phyloP scores from a whole-genome alignment of 2,113 vertebrate species.

The Neodon shergylaensis region DNA sequence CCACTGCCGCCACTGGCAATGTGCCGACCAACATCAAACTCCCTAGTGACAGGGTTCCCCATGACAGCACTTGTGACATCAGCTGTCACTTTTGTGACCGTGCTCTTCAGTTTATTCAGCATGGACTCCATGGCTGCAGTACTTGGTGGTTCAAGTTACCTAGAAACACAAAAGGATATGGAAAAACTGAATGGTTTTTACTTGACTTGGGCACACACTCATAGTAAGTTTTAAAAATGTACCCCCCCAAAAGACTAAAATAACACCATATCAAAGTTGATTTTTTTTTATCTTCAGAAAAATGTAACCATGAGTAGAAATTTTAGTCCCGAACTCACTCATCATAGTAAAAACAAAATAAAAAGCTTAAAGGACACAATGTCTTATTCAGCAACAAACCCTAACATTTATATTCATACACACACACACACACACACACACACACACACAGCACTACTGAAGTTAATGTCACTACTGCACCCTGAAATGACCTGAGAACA shows the following conservation, averaged over 20 bases:
- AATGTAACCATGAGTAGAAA: not conserved
- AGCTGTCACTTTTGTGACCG: conserved; percentile 98
- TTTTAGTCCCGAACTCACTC: conserved; percentile 26
- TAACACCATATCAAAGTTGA: not conserved
- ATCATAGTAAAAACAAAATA: conserved; percentile 33
- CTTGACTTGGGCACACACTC: conserved; percentile 13
- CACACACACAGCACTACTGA: not conserved
- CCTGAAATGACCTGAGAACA: conserved; percentile 16
- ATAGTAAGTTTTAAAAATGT: conserved; percentile 42
- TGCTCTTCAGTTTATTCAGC: conserved; percentile 98
- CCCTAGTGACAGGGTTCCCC: conserved; percentile 98
- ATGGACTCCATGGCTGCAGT: conserved; percentile 95
- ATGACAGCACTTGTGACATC: conserved; percentile 98
- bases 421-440: not conserved
- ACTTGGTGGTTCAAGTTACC: conserved; percentile 57
- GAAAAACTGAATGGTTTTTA: conserved; percentile 34
- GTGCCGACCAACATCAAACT: conserved; percentile 97
- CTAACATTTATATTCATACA: not conserved
- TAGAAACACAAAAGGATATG: conserved; percentile 66
- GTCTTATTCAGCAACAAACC: not conserved
- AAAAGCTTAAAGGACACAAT: not conserved
- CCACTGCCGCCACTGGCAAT: conserved; percentile 97
- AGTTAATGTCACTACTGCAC: not conserved
- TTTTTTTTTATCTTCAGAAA: conserved; percentile 41
- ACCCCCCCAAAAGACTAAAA: conserved; percentile 12